Evolutionary conservation across 2,113 vertebrate species (phyloP), one percentile per base, ranked within the genome.

Genomic region (Hepsetus odoe): DNA sequence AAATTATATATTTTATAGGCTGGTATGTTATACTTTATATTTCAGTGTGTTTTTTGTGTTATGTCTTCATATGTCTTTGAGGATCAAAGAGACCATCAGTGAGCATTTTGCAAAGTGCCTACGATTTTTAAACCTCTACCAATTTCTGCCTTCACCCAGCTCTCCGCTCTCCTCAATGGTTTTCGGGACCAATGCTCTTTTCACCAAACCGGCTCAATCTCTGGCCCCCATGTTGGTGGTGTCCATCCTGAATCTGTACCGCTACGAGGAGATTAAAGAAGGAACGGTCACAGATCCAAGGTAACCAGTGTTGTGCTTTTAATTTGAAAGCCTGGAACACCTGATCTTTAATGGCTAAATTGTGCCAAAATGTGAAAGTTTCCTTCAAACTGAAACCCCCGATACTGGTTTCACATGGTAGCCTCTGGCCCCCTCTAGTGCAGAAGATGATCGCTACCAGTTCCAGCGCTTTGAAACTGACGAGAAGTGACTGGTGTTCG

Each of bases 121-220:
- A 16, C 26, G 1, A 8, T 5, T 38, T 6, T 20, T 1, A 46
- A 46, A 46, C 4, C 46, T 20, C 46, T 32, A 24, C 26, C 55
- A 20, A 44, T 38, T 8, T 40, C 7, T 42, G 46, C 24, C 51
- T 59, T 13, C 14, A 12, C 32, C 30, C 77, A 97, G 96, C 72
- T 93, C 94, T 33, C 95, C 95, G 0, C 87, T 97, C 64, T 97
- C 94, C 4, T 97, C 96, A 1, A 93, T 96, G 95, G 91, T 96
- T 81, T 98, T 97, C 92, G 96, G 94, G 68, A 96, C 96, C 28
- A 96, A 95, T 79, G 95, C 95, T 51, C 89, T 97, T 71, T 96
- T 97, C 90, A 97, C 95, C 16, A 97, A 97, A 81, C 94, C 95
- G 20, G 95, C 92, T 24, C 95, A 96, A 78, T 96, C 95, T 72